phyloP scores from a whole-genome alignment of 1,140 invertebrate species.

The Acromyrmex charruanus region DNA sequence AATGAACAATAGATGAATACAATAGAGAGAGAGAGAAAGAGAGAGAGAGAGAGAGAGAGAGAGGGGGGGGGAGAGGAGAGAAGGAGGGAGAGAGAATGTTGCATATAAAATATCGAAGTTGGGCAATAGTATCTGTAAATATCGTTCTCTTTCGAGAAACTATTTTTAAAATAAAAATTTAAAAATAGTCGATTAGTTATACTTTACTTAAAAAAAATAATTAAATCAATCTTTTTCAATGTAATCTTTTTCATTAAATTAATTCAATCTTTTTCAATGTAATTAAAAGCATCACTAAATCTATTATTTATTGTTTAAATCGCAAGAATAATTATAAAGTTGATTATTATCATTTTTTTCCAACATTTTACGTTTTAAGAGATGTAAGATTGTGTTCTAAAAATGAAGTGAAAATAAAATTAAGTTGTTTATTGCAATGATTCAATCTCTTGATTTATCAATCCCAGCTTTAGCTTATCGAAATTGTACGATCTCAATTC shows the following conservation, averaged over 20 bases:
- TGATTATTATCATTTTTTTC: background rate
- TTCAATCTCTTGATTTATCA: no score
- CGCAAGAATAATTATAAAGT: background rate
- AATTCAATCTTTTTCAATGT: background rate
- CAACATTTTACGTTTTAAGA: no score
- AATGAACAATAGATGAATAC: no score
- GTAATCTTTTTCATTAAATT: background rate
- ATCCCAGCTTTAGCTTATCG: no score
- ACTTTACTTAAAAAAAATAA: background rate
- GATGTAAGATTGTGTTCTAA: no score
- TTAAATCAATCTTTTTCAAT: background rate
- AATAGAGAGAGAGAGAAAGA: no score
- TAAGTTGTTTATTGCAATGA: no score
- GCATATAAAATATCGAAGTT: background rate
- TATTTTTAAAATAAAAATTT: background rate
- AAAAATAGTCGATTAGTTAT: background rate
- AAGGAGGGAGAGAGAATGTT: background rate
- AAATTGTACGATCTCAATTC: no score
- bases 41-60: no score
- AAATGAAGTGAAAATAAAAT: no score
- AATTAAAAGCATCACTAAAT: background rate
- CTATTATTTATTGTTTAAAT: background rate
- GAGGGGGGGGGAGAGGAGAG: no score
- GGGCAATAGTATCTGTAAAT: background rate
- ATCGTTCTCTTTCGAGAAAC: background rate